Conservation (phyloP, 2,797 vertebrate species). For the Dermochelys coriacea region DNA sequence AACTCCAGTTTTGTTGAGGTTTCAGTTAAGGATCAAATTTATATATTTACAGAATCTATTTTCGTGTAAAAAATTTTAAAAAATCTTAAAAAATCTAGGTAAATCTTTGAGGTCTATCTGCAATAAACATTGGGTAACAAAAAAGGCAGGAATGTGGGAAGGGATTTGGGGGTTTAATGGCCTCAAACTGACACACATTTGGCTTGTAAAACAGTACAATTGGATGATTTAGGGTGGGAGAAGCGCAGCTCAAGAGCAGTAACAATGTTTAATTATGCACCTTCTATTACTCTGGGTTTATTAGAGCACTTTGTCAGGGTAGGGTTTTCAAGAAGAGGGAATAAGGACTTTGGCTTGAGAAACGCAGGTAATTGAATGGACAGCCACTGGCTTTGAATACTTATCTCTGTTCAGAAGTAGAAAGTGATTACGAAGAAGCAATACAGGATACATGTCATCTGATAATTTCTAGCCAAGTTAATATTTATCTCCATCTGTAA, state of each 20-base stretch:
- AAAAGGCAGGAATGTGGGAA: background rate
- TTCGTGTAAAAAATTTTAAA: background rate
- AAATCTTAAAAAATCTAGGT: background rate
- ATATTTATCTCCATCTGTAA: background rate
- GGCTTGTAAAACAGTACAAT: background rate
- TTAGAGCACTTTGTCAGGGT: background rate
- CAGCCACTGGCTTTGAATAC: conserved; percentile 7
- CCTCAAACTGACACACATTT: background rate
- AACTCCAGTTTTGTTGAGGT: background rate
- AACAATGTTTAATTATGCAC: background rate
- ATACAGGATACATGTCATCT: background rate
- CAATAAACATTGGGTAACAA: background rate
- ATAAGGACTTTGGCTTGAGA: background rate
- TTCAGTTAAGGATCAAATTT: background rate
- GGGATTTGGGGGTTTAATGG: background rate
- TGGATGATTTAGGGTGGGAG: background rate
- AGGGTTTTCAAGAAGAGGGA: conserved; percentile 18
- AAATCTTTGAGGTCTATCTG: background rate
- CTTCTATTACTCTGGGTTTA: background rate
- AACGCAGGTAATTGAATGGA: background rate
- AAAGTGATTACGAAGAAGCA: background rate
- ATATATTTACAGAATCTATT: background rate
- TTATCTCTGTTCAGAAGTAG: conserved; percentile 4
- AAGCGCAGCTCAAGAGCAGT: background rate
- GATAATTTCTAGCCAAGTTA: background rate